A percentile compares a stretch with the other conserved stretches of the same genome.
phyloP scores from a whole-genome alignment of 2,113 vertebrate species.

The Phylloscopus trochiloides region DNA sequence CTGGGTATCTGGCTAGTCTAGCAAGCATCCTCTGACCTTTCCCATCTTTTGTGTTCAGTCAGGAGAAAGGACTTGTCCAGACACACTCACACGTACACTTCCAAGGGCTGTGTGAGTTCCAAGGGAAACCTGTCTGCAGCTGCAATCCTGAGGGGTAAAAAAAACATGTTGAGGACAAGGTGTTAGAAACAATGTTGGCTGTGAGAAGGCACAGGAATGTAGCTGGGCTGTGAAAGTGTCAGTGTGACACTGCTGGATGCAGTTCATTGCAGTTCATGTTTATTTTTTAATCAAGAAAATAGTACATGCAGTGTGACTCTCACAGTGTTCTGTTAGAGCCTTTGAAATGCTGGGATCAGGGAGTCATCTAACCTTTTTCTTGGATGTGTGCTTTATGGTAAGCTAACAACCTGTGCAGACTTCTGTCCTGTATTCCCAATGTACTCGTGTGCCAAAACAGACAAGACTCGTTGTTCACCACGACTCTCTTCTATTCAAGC shows the following conservation, averaged over 20 bases:
- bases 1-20: neutral
- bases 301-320: neutral
- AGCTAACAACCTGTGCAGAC: neutral
- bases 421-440: neutral
- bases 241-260: neutral
- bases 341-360: neutral
- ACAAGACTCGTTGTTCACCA: neutral
- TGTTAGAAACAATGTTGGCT: neutral
- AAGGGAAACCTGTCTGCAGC: neutral
- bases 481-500: neutral
- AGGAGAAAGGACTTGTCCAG: neutral
- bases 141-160: neutral
- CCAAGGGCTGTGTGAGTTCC: neutral
- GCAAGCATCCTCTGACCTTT: neutral
- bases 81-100: neutral
- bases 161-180: neutral
- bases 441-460: neutral
- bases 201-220: neutral
- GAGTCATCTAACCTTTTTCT: neutral
- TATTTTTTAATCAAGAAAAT: slow-evolving; percentile 26
- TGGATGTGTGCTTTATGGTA: neutral
- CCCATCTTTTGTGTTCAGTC: rapidly evolving
- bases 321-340: neutral
- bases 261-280: neutral
- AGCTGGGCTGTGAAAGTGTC: neutral